Evolutionary conservation across 30 jellyfish, hydroid and myxozoan genomes (phyloP), one percentile per base, ranked within the genome.

Genomic region (Phacellophora camtschatica): DNA sequence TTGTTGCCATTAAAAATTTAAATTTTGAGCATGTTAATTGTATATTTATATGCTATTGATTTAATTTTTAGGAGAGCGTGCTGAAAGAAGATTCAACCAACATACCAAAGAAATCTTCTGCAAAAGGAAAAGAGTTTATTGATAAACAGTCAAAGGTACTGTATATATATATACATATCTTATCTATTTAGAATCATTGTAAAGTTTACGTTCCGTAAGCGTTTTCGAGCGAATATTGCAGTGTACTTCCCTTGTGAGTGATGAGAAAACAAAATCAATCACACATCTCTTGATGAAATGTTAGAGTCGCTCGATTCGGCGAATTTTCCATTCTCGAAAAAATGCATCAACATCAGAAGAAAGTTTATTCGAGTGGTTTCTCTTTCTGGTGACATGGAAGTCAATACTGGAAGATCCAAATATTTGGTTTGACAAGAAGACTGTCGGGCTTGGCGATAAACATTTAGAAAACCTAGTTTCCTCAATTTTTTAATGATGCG

Each of bases 401-500:
- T 48, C 87, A 18, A 70, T 56, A 2, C 25, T 84, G 23, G 57
- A 65, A 12, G 74, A 57, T 15, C 87, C 95, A 0, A 83, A 72
- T n/a, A 78, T 80, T 22, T 80, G 91, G 91, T 80, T 80, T 71
- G 84, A 80, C 39, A 80, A n/a, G n/a, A n/a, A n/a, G n/a, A n/a
- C n/a, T n/a, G n/a, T n/a, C n/a, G n/a, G n/a, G n/a, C n/a, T n/a
- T n/a, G n/a, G n/a, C n/a, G n/a, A n/a, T n/a, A n/a, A n/a, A n/a
- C n/a, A n/a, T n/a, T n/a, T n/a, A n/a, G n/a, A n/a, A n/a, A n/a
- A n/a, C n/a, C n/a, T n/a, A n/a, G n/a, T n/a, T n/a, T n/a, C n/a
- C n/a, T n/a, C n/a, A n/a, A n/a, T n/a, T n/a, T n/a, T n/a, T n/a
- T n/a, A n/a, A n/a, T n/a, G n/a, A n/a, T n/a, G n/a, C n/a, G n/a